phyloP scores from a whole-genome alignment of 2,797 vertebrate species.

The Coranthus polyacanthus region DNA sequence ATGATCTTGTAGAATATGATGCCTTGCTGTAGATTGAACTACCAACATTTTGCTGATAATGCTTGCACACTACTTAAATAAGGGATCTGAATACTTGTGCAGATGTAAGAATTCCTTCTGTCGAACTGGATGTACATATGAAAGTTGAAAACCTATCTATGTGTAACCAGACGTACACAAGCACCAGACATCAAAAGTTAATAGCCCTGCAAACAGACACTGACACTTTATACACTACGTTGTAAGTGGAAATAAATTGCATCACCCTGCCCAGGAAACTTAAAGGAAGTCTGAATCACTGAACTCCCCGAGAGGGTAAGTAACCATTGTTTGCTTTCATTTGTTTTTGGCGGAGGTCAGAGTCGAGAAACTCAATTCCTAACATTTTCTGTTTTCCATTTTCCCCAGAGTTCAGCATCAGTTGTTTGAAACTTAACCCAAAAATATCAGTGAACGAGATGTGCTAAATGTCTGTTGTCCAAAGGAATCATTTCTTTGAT shows the following conservation, averaged over 20 bases:
- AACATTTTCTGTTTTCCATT: constrained; percentile 29
- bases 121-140: too few relatives aligned
- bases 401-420: constrained; percentile 7
- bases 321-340: constrained; percentile 51
- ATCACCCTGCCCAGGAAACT: constrained; percentile 34
- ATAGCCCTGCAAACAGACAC: constrained; percentile 29
- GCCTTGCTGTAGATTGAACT: too few relatives aligned
- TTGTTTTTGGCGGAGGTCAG: constrained; percentile 44
- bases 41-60: too few relatives aligned
- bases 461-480: background rate
- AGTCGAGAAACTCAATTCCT: constrained; percentile 46
- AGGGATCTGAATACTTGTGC: too few relatives aligned
- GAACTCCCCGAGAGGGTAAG: constrained; percentile 31
- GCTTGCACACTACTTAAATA: too few relatives aligned
- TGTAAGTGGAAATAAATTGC: constrained; percentile 40
- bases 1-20: too few relatives aligned
- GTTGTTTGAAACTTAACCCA: constrained; percentile 23
- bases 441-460: background rate
- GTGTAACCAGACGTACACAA: background rate
- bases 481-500: background rate
- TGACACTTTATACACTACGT: constrained; percentile 21
- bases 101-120: too few relatives aligned
- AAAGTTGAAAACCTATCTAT: constrained; percentile 11
- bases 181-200: constrained; percentile 24
- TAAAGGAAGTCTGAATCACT: constrained; percentile 45